phyloP scores from a whole-genome alignment of 1,140 invertebrate species.

The Cydia strobilella region DNA sequence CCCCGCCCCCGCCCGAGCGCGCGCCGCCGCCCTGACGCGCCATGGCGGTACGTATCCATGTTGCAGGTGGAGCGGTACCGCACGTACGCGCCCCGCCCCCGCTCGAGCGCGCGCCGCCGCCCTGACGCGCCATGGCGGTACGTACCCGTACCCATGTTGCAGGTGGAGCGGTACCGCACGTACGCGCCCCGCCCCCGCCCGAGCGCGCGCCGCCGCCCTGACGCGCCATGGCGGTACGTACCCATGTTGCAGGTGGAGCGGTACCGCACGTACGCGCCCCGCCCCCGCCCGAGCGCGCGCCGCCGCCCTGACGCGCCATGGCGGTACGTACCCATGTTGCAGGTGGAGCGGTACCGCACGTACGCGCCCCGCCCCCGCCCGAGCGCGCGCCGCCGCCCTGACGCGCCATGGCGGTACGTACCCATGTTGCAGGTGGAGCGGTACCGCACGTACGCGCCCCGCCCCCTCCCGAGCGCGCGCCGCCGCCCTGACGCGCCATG shows the following conservation, averaged over 20 bases:
- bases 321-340: too few relatives aligned
- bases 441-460: too few relatives aligned
- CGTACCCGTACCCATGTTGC: too few relatives aligned
- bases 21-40: conserved; percentile 62
- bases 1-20: conserved; percentile 52
- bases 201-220: conserved; percentile 55
- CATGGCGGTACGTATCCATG: too few relatives aligned
- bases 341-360: too few relatives aligned
- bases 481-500: conserved; percentile 78
- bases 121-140: conserved; percentile 82
- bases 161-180: too few relatives aligned
- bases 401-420: conserved; percentile 83
- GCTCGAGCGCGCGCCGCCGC: conserved; percentile 46
- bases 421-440: too few relatives aligned
- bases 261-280: too few relatives aligned
- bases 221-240: conserved; percentile 83
- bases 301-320: conserved; percentile 78
- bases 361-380: conserved; percentile 54
- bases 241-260: too few relatives aligned
- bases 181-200: conserved; percentile 54
- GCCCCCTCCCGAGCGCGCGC: conserved; percentile 47
- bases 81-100: too few relatives aligned
- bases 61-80: too few relatives aligned
- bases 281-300: conserved; percentile 47
- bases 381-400: conserved; percentile 55